Base-by-base conservation (phyloP, 2,888 invertebrate genomes). In the Aelia acuminata region DNA sequence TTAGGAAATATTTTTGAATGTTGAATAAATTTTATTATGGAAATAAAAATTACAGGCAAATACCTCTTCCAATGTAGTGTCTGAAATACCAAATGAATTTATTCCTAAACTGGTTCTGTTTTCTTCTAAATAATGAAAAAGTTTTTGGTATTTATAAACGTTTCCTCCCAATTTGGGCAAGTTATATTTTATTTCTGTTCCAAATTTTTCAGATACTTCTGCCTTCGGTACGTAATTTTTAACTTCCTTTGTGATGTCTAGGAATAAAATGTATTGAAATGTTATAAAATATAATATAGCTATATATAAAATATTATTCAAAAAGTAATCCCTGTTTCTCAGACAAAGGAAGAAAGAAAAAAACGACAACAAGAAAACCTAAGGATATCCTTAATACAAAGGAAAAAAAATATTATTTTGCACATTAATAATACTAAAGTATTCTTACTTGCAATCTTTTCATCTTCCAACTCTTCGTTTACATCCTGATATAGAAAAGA, bases 61-160 rank as follows among this genome's bases (percentile, higher is more conserved):
- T 90, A 94, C 94, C 92, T 94, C 94, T 91, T 94, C 94, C n/a
- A 94, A 91, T 49, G 93, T 93, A 0, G 94, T 94, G 90, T 94
- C 94, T 20, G 94, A 93, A 22, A 94, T 92, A 26, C 94, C 94
- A 91, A 94, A 94, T 87, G 93, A 93, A 63, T 92, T 92, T 80
- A 94, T 92, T 31, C 92, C 92, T 10, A 94, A 91, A 5, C 91
- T 90, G 2, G 90, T 90, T 89, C 92, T 91, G 80, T 92, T 91
- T 3, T 89, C 88, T 88, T 94, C 93, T 48, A 94, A 91, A 13
- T 91, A 91, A 39, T 91, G 90, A 88, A 92, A 92, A 31, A 92
- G 90, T 15, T 50, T 87, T 43, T 91, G 90, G 88, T 92, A 91
- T 31, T 89, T 63, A 22, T 89, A 85, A 26, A 90, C 88, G 48